Evolutionary conservation across 2,888 invertebrate species (phyloP), one percentile per base, ranked within the genome.

Genomic region (Phasia obesa): DNA sequence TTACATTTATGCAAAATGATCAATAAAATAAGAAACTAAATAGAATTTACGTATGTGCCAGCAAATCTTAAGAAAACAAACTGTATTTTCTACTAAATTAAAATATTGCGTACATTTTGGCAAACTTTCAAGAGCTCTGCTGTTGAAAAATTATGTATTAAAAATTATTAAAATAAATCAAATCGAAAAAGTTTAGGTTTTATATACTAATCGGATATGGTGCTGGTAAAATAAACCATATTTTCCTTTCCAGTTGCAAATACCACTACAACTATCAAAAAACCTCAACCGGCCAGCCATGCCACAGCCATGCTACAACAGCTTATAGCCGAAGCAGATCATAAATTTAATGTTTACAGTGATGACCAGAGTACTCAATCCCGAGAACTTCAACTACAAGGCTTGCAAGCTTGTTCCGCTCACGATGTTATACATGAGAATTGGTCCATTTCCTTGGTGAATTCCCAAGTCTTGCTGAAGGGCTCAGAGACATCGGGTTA

Each of bases 401-500:
- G 98, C 38, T 92, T 97, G 15, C 95, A 97, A 75, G 97, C 97
- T 0, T 97, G 97, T 88, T 95, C 95, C 85, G 94, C 95, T 84
- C 97, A 98, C 87, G 99, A 99, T 90, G 96, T 98, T 49, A 93
- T 97, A 71, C 96, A 97, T 88, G 97, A 97, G 87, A 98, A 98
- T 89, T 99, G 99, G 96, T 95, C 97, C 57, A 98, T 98, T 96
- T 92, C 93, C 93, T 85, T 91, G 59, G 91, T 91, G 2, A 91
- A 91, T 78, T 91, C 91, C 0, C 91, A 91, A 85, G 97, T 97
- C 80, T 94, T 99, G 84, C 92, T 99, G 74, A 98, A 98, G 92
- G 99, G 99, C 35, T 97, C 97, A 89, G 99, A 99, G 93, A 98
- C 98, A 0, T 96, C 96, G 86, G 99, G 99, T 17, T 99, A 99